Conservation (phyloP, 2,113 vertebrate species). For the Columba livia region DNA sequence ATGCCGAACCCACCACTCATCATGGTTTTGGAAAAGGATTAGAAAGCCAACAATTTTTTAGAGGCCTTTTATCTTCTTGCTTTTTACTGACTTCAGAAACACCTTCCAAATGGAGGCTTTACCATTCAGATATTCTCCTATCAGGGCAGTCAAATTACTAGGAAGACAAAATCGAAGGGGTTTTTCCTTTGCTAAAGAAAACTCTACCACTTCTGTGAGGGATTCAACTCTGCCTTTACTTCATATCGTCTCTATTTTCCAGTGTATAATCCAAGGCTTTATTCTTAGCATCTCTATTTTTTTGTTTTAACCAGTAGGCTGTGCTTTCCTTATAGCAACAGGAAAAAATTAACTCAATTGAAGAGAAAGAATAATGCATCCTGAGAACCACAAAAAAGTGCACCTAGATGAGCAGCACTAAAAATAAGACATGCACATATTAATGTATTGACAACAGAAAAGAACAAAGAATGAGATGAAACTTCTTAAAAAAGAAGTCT, state of each 20-base stretch:
- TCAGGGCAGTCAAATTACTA: not conserved
- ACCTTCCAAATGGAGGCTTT: not conserved
- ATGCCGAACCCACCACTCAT: not conserved
- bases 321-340: not conserved
- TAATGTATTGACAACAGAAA: slow-evolving; percentile 64
- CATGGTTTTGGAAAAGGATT: not conserved
- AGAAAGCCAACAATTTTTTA: not conserved
- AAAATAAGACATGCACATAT: slow-evolving; percentile 47
- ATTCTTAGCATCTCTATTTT: not conserved
- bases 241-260: not conserved
- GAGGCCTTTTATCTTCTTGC: not conserved
- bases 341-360: not conserved
- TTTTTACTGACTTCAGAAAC: not conserved
- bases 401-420: not conserved
- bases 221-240: not conserved
- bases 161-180: not conserved
- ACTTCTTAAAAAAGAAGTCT: slow-evolving; percentile 63
- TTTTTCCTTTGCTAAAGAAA: not conserved
- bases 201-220: not conserved
- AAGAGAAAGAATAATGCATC: not conserved
- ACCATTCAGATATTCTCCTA: not conserved
- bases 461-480: slow-evolving; percentile 50
- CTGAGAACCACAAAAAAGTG: not conserved
- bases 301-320: not conserved
- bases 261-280: not conserved